Percentiles rank a stretch among this genome's conserved stretches.
phyloP scores from a whole-genome alignment of 2,888 invertebrate genomes.

The Drosophila eohydei region DNA sequence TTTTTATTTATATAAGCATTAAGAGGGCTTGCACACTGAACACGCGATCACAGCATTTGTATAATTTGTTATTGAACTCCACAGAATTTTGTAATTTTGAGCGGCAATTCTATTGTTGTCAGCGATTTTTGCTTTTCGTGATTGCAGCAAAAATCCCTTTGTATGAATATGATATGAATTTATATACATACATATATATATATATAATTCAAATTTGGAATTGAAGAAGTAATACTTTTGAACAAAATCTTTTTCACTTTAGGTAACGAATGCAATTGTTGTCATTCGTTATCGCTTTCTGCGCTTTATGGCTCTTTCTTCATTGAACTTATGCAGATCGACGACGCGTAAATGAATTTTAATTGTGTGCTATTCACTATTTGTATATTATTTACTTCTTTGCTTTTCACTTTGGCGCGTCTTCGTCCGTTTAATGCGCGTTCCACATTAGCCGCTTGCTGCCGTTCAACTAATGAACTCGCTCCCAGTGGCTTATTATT shows the following conservation, averaged over 20 bases:
- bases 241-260: slow-evolving; percentile 3
- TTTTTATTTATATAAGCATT: slow-evolving; percentile 17
- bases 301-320: slow-evolving; percentile 50
- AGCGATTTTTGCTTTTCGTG: slow-evolving; percentile 23
- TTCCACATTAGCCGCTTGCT: slow-evolving; percentile 61
- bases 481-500: slow-evolving; percentile 68
- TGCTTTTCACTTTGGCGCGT: slow-evolving; percentile 51
- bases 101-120: slow-evolving; percentile 38
- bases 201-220: slow-evolving; percentile 3
- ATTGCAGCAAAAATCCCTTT: slow-evolving; percentile 16
- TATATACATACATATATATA: background rate
- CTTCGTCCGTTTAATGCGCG: slow-evolving; percentile 29
- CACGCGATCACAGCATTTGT: slow-evolving; percentile 60
- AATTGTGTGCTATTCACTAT: slow-evolving; percentile 61
- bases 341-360: slow-evolving; percentile 71
- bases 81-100: slow-evolving; percentile 35
- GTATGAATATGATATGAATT: slow-evolving; percentile 3
- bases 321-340: slow-evolving; percentile 79
- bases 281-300: slow-evolving; percentile 46
- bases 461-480: slow-evolving; percentile 64
- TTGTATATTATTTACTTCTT: slow-evolving; percentile 67
- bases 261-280: slow-evolving; percentile 41
- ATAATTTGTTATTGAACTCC: slow-evolving; percentile 42
- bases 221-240: slow-evolving; percentile 5
- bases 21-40: slow-evolving; percentile 33